A percentile compares a stretch with the other conserved stretches of the same genome.
These are phyloP conservation scores for Nasonia longicornis DNA, from an alignment of 1,140 invertebrate species.

Conservation along the genomic window DNA sequence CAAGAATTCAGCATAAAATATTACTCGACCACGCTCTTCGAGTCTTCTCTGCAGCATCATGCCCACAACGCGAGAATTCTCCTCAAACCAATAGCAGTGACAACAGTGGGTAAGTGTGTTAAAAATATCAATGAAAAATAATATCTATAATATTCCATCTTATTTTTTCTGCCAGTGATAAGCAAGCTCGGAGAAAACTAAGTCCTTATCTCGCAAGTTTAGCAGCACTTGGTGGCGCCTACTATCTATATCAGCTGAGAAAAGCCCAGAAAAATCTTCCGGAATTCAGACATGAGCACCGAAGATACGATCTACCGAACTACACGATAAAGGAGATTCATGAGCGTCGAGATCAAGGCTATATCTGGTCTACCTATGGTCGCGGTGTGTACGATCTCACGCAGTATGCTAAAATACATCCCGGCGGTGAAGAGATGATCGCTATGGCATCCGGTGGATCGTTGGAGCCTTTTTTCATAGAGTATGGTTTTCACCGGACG, in stretches of 20 bases:
- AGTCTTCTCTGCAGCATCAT: neutral
- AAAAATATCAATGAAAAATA: no score
- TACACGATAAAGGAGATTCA: neutral
- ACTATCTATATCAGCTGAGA: neutral
- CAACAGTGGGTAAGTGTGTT: no score
- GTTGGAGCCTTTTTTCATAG: neutral
- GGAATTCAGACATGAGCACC: neutral
- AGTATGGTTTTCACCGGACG: neutral
- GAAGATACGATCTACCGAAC: neutral
- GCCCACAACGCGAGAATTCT: neutral
- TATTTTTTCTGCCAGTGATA: neutral
- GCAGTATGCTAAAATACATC: slow-evolving; percentile 1
- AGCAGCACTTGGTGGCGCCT: neutral
- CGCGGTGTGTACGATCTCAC: slow-evolving; percentile 9
- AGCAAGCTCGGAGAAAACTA: neutral
- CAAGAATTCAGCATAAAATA: neutral
- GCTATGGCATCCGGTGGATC: neutral
- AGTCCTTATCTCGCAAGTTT: neutral
- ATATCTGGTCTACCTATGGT: neutral
- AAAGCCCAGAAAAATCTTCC: neutral
- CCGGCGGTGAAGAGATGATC: slow-evolving; percentile 6
- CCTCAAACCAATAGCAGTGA: no score
- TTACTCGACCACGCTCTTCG: neutral
- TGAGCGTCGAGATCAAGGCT: neutral
- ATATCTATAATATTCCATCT: neutral